Evolutionary conservation across 2,797 vertebrate genomes (phyloP).

Genomic region (Halcyon smyrnensis): DNA sequence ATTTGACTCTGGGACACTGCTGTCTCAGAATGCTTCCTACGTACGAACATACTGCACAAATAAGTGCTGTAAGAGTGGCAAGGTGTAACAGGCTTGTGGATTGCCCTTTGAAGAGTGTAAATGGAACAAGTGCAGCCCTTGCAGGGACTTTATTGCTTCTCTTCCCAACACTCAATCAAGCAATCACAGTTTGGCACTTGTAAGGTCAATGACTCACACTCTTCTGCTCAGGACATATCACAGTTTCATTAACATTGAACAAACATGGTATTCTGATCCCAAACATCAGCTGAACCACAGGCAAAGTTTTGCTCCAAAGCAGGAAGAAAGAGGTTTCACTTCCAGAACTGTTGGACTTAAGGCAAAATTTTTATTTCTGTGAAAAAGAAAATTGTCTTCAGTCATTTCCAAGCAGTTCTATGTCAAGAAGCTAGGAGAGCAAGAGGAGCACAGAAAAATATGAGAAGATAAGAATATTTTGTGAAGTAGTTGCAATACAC

Average conservation of each 20-base stretch:
- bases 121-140: too few species aligned
- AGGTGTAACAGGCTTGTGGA: too few species aligned
- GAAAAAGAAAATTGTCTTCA: background rate
- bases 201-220: rapidly evolving
- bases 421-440: background rate
- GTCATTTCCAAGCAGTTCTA: background rate
- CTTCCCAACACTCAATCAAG: background rate
- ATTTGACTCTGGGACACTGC: too few species aligned
- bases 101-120: too few species aligned
- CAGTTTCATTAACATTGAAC: background rate
- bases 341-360: background rate
- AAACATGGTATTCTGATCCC: background rate
- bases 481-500: background rate
- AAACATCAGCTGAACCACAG: background rate
- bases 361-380: background rate
- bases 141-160: too few species aligned
- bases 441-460: background rate
- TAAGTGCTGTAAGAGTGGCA: too few species aligned
- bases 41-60: too few species aligned
- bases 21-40: too few species aligned
- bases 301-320: background rate
- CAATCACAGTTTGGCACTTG: background rate
- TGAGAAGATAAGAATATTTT: background rate
- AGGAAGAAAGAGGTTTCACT: background rate
- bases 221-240: background rate